Percentiles rank a stretch among this genome's conserved stretches.
Conservation (phyloP, 2,888 invertebrate genomes). For the Pristionchus exspectatus region DNA sequence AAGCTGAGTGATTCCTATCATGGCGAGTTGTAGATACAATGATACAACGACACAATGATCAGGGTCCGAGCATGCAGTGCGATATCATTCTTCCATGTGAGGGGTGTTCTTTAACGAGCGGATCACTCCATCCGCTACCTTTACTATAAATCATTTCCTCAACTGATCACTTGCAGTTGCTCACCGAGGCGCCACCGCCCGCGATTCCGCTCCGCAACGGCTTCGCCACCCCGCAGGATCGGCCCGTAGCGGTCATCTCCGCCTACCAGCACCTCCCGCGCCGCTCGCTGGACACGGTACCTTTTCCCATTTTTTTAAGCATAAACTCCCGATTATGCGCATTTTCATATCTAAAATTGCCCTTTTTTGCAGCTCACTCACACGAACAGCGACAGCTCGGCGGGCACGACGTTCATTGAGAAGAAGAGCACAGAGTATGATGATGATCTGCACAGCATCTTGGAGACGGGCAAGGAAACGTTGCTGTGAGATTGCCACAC, state of each 20-base stretch:
- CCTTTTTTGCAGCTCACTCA: not conserved
- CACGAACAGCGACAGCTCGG: not conserved
- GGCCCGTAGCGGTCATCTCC: not conserved
- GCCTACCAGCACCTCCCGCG: not conserved
- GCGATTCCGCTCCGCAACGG: not conserved
- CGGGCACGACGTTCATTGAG: not conserved
- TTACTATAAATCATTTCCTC: too few species aligned
- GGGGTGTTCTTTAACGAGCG: too few species aligned
- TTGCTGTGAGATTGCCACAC: too few species aligned
- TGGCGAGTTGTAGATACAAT: too few species aligned
- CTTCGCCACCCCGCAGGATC: not conserved
- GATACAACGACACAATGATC: too few species aligned
- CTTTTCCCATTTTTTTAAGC: too few species aligned
- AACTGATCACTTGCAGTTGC: not conserved
- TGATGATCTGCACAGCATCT: not conserved
- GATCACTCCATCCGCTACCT: too few species aligned
- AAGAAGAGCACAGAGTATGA: not conserved
- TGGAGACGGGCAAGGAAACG: conserved; percentile 35
- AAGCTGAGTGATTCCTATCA: too few species aligned
- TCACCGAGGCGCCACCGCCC: not conserved
- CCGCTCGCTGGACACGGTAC: conserved; percentile 11
- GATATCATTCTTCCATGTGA: too few species aligned
- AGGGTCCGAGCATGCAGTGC: too few species aligned
- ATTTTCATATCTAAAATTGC: too few species aligned
- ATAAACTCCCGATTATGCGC: too few species aligned